Conservation (phyloP, 37 sponge, comb jelly and placozoan species). For the Diacarnus erythraeanus region DNA sequence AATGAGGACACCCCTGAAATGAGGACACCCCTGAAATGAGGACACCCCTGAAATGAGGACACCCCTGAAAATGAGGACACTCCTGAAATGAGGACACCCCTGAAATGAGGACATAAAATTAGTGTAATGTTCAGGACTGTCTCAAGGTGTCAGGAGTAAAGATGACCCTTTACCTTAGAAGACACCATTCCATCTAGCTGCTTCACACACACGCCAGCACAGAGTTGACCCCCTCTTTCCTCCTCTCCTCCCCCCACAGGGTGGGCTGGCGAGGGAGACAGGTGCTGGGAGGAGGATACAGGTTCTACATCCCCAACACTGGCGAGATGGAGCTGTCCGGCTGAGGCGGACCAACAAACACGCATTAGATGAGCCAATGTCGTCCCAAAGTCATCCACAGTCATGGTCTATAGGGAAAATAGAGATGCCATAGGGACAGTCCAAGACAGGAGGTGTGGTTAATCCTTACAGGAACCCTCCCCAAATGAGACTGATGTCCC, state of each 20-base stretch:
- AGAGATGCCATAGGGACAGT: no score
- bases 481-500: not conserved
- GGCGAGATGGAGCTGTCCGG: constrained; percentile 80
- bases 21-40: no score
- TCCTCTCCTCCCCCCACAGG: not conserved
- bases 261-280: constrained; percentile 4
- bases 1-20: no score
- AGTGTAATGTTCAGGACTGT: no score
- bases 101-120: no score
- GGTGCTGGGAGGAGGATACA: not conserved
- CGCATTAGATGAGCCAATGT: constrained; percentile 63
- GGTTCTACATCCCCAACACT: constrained; percentile 18
- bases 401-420: constrained; percentile 73
- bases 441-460: no score
- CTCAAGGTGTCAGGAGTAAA: no score
- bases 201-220: constrained; percentile 24
- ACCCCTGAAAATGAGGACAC: no score
- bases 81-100: no score
- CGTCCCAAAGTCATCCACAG: constrained; percentile 69
- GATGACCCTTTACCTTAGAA: not conserved
- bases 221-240: not conserved
- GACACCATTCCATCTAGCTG: not conserved
- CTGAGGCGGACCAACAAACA: constrained; percentile 82
- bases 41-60: no score
- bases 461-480: not conserved